Conservation (phyloP, 2,797 vertebrate species). For the Gephyroberyx darwinii region DNA sequence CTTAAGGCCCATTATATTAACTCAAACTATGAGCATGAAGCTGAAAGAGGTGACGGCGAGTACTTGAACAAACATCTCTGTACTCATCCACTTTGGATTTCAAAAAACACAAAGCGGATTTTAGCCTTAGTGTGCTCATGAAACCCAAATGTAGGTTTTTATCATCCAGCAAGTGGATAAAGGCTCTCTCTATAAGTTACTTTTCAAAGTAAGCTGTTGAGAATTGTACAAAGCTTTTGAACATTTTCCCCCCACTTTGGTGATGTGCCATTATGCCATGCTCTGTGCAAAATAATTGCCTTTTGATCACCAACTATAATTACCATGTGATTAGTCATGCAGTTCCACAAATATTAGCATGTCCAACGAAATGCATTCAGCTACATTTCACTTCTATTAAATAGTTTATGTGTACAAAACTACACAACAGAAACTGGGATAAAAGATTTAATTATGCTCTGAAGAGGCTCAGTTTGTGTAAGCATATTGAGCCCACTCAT, state of each 20-base stretch:
- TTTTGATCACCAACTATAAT: slow-evolving; percentile 41
- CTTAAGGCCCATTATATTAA: slow-evolving; percentile 68
- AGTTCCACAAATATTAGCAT: slow-evolving; percentile 24
- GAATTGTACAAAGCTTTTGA: slow-evolving; percentile 22
- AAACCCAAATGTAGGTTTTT: slow-evolving; percentile 45
- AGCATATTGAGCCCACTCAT: not conserved
- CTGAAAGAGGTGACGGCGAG: slow-evolving; percentile 52
- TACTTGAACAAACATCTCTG: slow-evolving; percentile 58
- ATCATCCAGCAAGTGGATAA: slow-evolving; percentile 26
- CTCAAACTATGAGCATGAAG: slow-evolving; percentile 42
- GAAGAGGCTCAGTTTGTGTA: not conserved
- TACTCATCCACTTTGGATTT: slow-evolving; percentile 50
- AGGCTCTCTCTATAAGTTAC: slow-evolving; percentile 13
- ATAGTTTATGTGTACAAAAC: slow-evolving; percentile 24
- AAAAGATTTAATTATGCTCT: slow-evolving; percentile 24
- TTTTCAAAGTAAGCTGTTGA: not conserved
- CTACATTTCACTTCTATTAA: not conserved
- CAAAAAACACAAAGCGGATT: slow-evolving; percentile 41
- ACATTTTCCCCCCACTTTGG: not conserved
- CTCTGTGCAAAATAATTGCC: slow-evolving; percentile 32
- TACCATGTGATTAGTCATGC: slow-evolving; percentile 25
- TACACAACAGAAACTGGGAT: slow-evolving; percentile 10
- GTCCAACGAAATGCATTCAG: slow-evolving; percentile 8
- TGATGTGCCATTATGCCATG: not conserved
- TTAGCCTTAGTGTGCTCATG: slow-evolving; percentile 32